Base-by-base conservation (phyloP, 2,888 invertebrate species). In the Drosophila multiciliata region DNA sequence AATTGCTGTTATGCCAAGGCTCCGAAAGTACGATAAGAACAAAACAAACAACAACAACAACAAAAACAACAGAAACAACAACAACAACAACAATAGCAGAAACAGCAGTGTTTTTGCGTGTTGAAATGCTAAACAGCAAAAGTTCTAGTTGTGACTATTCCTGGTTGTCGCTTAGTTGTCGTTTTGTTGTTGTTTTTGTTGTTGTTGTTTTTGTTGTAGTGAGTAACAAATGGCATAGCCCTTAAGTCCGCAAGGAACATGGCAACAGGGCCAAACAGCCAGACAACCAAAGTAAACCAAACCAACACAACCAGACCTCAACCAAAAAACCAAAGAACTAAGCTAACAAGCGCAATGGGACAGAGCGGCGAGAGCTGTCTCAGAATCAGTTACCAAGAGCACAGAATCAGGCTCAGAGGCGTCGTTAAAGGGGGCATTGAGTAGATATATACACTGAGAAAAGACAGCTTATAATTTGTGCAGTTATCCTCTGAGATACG, bases 101-200 rank as follows among this genome's bases (percentile, higher is more conserved):
- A 73, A 60, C 55, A 54, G 73, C 67, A 58, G 54, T 23, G 62
- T 80, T 63, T 77, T 60, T 73, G 50, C 73, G 72, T 86, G 84
- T 77, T 88, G 89, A 86, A 86, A 86, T 87, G 86, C 89, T 84
- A 86, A 86, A 78, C 84, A 86, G 82, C 79, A 80, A 67, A 82
- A 79, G 64, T 80, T 80, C 38, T 42, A 72, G 66, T 66, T 73
- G 62, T 67, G 54, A 29, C 35, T 53, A 32, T 65, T 61, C 15
- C 55, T 60, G 50, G 17, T 57, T 38, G 35, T 42, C 29, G 50
- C 50, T 50, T 50, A n/a, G 50, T 50, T 17, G 45, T 23, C 15
- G n/a, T 36, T 35, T 32, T 20, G 33, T 32, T 35, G 53, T 8
- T 54, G 29, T 42, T 42, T 3, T 42, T 42, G n/a, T 42, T 23